Conservation (phyloP, 2,113 vertebrate genomes). For the Salvelinus fontinalis region DNA sequence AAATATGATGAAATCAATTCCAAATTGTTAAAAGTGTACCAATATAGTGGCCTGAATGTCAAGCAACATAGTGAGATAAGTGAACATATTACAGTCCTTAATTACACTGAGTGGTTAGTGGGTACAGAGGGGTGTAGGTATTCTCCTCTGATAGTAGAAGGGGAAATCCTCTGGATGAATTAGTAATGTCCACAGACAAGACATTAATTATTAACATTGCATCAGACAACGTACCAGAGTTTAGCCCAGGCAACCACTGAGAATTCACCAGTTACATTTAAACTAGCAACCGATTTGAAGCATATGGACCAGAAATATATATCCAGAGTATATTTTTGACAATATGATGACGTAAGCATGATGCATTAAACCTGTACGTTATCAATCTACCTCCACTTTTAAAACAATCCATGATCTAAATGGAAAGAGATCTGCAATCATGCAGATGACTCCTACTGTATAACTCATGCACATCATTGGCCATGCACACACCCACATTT, state of each 20-base stretch:
- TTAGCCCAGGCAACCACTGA: slow-evolving; percentile 48
- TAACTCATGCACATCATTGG: slow-evolving; percentile 32
- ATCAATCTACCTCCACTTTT: slow-evolving; percentile 19
- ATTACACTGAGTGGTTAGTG: slow-evolving; percentile 26
- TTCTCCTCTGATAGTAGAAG: slow-evolving; percentile 34
- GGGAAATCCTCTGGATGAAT: slow-evolving; percentile 67
- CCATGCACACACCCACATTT: slow-evolving; percentile 64
- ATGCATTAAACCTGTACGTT: background rate
- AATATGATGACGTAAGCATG: slow-evolving; percentile 12
- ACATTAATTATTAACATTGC: slow-evolving; percentile 71
- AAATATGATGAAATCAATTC: background rate
- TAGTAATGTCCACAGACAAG: slow-evolving; percentile 66
- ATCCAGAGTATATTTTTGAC: background rate
- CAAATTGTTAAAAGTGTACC: background rate
- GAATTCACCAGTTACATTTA: slow-evolving; percentile 16
- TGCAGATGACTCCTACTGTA: slow-evolving; percentile 43
- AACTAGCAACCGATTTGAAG: background rate
- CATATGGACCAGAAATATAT: background rate
- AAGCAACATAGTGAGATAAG: background rate
- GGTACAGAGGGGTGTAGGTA: slow-evolving; percentile 26
- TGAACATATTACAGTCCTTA: slow-evolving; percentile 12
- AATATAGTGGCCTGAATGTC: background rate
- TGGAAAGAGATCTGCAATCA: slow-evolving; percentile 45
- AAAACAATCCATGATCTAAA: background rate
- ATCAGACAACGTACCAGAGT: slow-evolving; percentile 48